Evolutionary conservation across 2,797 vertebrate species (phyloP).

Genomic region (Menidia menidia): DNA sequence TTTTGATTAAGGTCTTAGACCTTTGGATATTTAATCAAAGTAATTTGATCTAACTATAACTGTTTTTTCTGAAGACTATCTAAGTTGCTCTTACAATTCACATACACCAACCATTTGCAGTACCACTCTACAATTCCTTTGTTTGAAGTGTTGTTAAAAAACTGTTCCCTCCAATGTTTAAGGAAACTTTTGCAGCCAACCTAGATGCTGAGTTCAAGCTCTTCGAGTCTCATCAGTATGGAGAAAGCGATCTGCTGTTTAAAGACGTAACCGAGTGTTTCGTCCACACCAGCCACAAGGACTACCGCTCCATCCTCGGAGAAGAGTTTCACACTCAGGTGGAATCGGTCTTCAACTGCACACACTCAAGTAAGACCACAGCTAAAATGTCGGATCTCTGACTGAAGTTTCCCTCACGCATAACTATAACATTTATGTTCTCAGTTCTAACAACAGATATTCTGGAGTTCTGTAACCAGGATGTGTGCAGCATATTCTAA

Average conservation of each 20-base stretch:
- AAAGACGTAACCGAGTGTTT: conserved; percentile 88
- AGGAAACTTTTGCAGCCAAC: conserved; percentile 84
- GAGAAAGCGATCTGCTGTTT: conserved; percentile 90
- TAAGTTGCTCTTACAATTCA: no score
- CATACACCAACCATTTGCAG: no score
- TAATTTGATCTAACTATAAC: no score
- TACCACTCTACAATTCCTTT: neutral
- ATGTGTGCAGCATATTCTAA: conserved; percentile 86
- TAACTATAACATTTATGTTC: conserved; percentile 5
- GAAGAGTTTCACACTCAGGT: conserved; percentile 81
- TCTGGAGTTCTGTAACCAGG: conserved; percentile 89
- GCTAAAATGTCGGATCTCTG: neutral
- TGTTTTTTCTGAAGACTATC: no score
- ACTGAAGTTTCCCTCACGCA: neutral
- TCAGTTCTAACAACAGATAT: conserved; percentile 79
- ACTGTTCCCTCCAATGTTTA: conserved; percentile 4
- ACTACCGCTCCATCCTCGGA: conserved; percentile 86
- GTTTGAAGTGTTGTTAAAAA: neutral
- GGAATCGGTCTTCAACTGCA: conserved; percentile 89
- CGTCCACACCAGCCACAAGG: conserved; percentile 84
- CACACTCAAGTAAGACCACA: conserved; percentile 82
- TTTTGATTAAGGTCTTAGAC: no score
- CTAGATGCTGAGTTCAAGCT: conserved; percentile 82
- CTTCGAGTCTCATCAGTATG: conserved; percentile 86
- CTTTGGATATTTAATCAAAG: no score